A percentile compares a stretch with the other conserved stretches of the same genome.
Evolutionary conservation across 2,113 vertebrate species (phyloP).

Genomic region (Rhizomys pruinosus): DNA sequence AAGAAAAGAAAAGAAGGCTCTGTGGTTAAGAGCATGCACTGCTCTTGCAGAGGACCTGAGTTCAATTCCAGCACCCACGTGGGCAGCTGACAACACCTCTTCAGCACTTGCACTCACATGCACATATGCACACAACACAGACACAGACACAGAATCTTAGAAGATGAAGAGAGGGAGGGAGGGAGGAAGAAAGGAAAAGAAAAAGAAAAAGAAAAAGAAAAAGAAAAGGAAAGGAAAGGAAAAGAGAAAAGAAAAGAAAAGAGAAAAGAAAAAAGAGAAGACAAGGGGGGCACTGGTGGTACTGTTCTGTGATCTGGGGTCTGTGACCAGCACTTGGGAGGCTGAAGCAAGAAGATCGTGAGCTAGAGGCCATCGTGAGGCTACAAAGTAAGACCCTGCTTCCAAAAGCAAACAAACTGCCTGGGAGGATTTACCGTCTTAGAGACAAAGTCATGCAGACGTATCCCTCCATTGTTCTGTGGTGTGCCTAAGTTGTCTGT

Average conservation of each 20-base stretch:
- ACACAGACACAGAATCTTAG: no score
- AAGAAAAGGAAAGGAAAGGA: background rate
- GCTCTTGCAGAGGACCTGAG: no score
- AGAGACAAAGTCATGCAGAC: constrained; percentile 95
- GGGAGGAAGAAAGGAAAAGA: no score
- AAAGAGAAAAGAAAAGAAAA: no score
- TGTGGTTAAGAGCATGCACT: no score
- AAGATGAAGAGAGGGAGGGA: no score
- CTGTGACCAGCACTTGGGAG: background rate
- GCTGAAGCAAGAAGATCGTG: background rate
- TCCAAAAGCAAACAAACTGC: background rate
- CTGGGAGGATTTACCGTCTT: constrained; percentile 91
- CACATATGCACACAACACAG: no score
- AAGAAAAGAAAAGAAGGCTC: no score
- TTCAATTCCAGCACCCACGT: no score
- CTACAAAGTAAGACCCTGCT: background rate
- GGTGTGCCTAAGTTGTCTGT: constrained; percentile 88
- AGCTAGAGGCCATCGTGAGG: background rate
- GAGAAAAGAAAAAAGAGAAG: background rate
- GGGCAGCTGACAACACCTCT: no score
- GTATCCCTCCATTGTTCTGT: constrained; percentile 87
- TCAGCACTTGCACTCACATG: no score
- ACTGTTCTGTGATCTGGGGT: background rate
- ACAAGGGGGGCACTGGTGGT: background rate
- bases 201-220: background rate